Evolutionary conservation across 2,113 vertebrate species (phyloP).

Genomic region (Macrotus californicus): DNA sequence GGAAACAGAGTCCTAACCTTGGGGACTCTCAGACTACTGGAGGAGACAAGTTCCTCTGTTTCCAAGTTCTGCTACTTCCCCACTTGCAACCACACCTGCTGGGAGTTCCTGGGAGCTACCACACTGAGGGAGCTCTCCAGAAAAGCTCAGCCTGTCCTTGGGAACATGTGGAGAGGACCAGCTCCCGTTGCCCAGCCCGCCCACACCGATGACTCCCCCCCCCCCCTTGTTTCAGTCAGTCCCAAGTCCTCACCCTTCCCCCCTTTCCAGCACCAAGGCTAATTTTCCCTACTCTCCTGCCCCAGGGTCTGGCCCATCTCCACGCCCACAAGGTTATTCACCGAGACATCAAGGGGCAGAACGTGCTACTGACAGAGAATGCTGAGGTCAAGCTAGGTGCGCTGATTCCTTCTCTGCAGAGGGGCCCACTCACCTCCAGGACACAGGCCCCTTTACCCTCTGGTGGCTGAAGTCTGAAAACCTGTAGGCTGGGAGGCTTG

Average conservation of each 20-base stretch:
- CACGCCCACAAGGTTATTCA: slow-evolving; percentile 94
- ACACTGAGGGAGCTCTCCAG: background rate
- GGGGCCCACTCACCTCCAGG: background rate
- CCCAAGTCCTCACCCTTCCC: background rate
- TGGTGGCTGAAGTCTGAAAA: background rate
- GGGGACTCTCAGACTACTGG: background rate
- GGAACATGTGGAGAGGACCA: background rate
- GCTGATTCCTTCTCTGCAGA: background rate
- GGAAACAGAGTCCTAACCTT: background rate
- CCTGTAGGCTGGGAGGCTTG: background rate
- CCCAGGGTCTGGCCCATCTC: slow-evolving; percentile 91
- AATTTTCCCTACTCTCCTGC: background rate
- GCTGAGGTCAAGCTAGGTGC: slow-evolving; percentile 94
- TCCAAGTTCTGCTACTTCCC: background rate
- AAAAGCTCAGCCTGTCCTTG: background rate
- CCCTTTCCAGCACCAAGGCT: background rate
- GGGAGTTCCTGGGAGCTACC: background rate
- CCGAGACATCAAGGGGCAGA: slow-evolving; percentile 95
- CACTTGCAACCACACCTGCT: background rate
- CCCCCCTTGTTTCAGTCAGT: background rate
- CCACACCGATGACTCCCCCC: no score
- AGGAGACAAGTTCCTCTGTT: background rate
- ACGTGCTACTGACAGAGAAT: slow-evolving; percentile 92
- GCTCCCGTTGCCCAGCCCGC: background rate
- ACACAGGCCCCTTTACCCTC: background rate